Evolutionary conservation across 2,113 vertebrate species (phyloP).

Genomic region (Rhea americana): DNA sequence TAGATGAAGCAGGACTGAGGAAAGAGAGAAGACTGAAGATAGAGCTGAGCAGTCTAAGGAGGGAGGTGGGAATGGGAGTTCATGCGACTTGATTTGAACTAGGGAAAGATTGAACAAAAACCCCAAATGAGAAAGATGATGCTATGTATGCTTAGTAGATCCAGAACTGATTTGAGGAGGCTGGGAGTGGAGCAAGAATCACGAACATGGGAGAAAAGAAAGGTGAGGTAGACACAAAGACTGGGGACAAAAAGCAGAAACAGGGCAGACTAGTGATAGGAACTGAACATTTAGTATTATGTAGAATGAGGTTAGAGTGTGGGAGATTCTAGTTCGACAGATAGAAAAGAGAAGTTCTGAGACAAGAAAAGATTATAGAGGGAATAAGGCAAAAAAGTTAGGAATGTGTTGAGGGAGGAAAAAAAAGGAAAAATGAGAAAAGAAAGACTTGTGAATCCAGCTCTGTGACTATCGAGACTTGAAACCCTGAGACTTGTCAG

Average conservation of each 20-base stretch:
- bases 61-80: background rate
- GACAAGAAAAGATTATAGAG: background rate
- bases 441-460: background rate
- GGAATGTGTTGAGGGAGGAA: background rate
- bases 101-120: background rate
- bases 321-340: background rate
- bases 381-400: background rate
- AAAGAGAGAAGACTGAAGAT: background rate
- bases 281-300: background rate
- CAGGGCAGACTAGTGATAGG: background rate
- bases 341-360: background rate
- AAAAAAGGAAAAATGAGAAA: background rate
- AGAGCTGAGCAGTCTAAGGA: background rate
- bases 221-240: background rate
- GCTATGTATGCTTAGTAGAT: background rate
- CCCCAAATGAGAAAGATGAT: background rate
- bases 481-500: background rate
- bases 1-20: background rate
- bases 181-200: background rate
- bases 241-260: background rate
- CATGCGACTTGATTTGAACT: background rate
- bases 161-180: background rate
- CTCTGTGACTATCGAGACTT: background rate
- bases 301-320: background rate
- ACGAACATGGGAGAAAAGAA: background rate